Base-by-base conservation (phyloP, 2,797 vertebrate genomes). In the Betta splendens region DNA sequence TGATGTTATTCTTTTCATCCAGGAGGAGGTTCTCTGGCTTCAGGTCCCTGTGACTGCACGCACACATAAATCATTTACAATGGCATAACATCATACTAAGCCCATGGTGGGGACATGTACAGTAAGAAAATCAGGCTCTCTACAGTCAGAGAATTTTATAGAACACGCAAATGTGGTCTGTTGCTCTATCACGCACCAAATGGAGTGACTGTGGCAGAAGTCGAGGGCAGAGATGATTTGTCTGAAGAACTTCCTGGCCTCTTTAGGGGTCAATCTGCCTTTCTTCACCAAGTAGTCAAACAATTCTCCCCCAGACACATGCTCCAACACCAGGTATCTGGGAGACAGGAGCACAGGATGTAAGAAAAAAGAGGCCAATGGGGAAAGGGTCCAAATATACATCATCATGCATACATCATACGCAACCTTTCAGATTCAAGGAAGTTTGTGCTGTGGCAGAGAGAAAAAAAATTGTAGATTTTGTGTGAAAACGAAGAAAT, bases 221-320 rank as follows among this genome's bases (percentile, higher is more conserved):
- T 97, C 95, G 53, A 96, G 89, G 6, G 95, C 95, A 0, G 95
- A 96, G 80, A 96, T 95, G 38, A 97, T 97, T 85, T 97, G 95
- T 77, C 94, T 93, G 90, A 97, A 97, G 89, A 96, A 96, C 76
- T 95, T 96, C 43, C 95, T 85, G 43, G 95, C 95, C 78, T 96
- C 95, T 87, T 95, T 96, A 52, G 95, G 95, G 11, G 94, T 96
- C 67, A 97, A 79, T 18, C 95, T 81, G 45, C 95, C 95, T 78
- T 96, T 96, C 75, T 96, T 96, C 58, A 96, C 95, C 84, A 97
- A 83, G 85, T 97, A 96, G 86, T 96, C 95, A 4, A 97, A 96
- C 33, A 96, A 87, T 81, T 96, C 95, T 31, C 95, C 95, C 0
- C 95, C 95, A 1, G 95, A 96, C 31, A 97, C 95, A 0, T 97